Conservation (phyloP, 2,113 vertebrate species). For the Jaculus jaculus region DNA sequence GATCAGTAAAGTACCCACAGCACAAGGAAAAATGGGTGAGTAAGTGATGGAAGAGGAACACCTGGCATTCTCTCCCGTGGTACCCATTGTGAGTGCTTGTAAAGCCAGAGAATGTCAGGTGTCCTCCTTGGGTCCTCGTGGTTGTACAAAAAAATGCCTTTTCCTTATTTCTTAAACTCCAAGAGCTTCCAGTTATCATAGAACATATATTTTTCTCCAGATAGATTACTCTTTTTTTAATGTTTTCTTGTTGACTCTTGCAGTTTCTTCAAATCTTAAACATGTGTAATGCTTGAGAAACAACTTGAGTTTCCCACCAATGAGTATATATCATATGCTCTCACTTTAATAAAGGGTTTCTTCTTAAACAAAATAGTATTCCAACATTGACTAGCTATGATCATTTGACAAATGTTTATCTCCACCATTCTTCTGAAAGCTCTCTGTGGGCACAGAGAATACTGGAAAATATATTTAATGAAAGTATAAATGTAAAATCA, state of each 20-base stretch:
- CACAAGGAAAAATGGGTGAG: too few species aligned
- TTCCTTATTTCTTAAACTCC: slow-evolving; percentile 30
- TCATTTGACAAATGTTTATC: neutral
- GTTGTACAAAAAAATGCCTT: neutral
- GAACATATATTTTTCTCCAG: neutral
- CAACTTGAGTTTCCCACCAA: neutral
- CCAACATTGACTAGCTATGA: neutral
- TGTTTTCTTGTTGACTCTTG: neutral
- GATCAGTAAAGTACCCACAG: too few species aligned
- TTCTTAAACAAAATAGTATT: neutral
- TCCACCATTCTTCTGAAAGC: neutral
- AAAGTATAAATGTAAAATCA: neutral
- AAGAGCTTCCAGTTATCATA: neutral
- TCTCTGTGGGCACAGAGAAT: neutral
- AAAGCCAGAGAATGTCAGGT: neutral
- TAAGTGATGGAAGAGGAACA: too few species aligned
- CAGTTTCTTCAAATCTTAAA: slow-evolving; percentile 2
- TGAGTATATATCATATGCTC: neutral
- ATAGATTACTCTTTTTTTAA: slow-evolving; percentile 3
- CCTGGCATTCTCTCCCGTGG: too few species aligned
- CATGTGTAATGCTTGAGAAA: neutral
- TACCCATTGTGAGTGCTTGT: too few species aligned
- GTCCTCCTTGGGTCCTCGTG: too few species aligned
- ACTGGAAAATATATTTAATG: neutral
- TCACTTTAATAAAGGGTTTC: neutral